These are phyloP conservation scores for Chrysolina haemoptera DNA, from an alignment of 2,888 invertebrate genomes.

Conservation along the genomic window DNA sequence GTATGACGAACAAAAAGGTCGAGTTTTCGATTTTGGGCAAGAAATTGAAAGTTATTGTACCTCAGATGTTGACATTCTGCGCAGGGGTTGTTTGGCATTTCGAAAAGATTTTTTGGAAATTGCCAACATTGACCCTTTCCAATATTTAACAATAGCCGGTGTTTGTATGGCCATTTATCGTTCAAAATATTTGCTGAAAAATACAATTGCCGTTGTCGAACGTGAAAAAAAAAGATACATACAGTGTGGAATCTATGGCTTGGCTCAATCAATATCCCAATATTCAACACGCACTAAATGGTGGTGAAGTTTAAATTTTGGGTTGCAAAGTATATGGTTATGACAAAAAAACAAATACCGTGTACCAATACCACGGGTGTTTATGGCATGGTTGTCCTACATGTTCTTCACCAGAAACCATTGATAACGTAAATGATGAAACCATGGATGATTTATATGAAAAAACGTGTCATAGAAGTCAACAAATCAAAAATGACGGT, in stretches of 20 bases:
- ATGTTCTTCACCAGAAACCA: conserved; percentile 5
- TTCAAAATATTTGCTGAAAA: neutral
- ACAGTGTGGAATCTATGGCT: neutral
- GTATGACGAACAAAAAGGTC: conserved; percentile 3
- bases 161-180: conserved; percentile 20
- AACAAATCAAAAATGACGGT: conserved; percentile 19
- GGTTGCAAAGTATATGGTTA: conserved; percentile 23
- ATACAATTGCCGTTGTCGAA: conserved; percentile 15
- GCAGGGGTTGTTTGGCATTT: conserved; percentile 8
- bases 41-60: neutral
- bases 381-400: conserved; percentile 17
- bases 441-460: conserved; percentile 26
- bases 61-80: neutral
- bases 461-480: conserved; percentile 7
- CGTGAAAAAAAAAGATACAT: conserved; percentile 5
- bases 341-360: conserved; percentile 7
- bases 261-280: conserved; percentile 21
- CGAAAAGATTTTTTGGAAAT: conserved; percentile 14
- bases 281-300: neutral
- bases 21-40: too few species aligned
- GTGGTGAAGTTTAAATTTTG: conserved; percentile 12
- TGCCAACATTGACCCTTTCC: conserved; percentile 6
- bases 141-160: conserved; percentile 20
- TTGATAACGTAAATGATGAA: conserved; percentile 10
- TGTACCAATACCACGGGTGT: conserved; percentile 27